Base-by-base conservation (phyloP, 2,797 vertebrate genomes). In the Limosa lapponica region DNA sequence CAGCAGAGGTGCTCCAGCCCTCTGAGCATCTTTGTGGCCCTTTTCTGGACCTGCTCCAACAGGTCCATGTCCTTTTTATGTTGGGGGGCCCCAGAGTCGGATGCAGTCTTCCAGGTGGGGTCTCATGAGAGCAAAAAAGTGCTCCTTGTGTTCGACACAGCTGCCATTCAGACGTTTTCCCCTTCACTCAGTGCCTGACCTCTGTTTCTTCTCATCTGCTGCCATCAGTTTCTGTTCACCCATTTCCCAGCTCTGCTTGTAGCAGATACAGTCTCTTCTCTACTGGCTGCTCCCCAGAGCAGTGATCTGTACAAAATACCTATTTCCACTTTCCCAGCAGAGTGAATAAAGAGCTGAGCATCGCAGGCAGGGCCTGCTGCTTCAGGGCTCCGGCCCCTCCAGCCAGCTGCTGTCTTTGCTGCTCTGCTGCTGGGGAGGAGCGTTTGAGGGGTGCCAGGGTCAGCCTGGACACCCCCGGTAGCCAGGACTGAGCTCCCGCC, bases 351-450 rank as follows among this genome's bases (percentile, higher is more conserved):
- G 52, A 58, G 15, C 46, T 77, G 59, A 77, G 57, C 48, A 58
- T 28, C 2, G 2, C 30, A 36, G 43, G 34, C 23, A 72, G 37
- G 16, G 27, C 44, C 22, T n/a, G 34, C 57, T 0, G 0, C 44
- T 65, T 57, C 1, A 10, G 58, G 49, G 61, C 1, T 4, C 27
- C 0, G 1, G 22, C 52, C 74, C 37, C 48, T 66, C 55, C 46
- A 65, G 48, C 23, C 4, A 1, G 39, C 72, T 75, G 22, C 37
- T 2, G 0, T 22, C n/a, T 59, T 82, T 54, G 73, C 70, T 79
- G 49, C 44, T 71, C 27, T 2, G 1, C 27, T 4, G 1, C 41
- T 14, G 34, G 46, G 13, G 8, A n/a, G 13, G 22, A 9, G 3
- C 1, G 0, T 73, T 77, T 5, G 7, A 75, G 62, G 51, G 34